These are phyloP conservation scores for Larimichthys polyactis DNA, from an alignment of 2,113 vertebrate genomes.

Conservation along the genomic window DNA sequence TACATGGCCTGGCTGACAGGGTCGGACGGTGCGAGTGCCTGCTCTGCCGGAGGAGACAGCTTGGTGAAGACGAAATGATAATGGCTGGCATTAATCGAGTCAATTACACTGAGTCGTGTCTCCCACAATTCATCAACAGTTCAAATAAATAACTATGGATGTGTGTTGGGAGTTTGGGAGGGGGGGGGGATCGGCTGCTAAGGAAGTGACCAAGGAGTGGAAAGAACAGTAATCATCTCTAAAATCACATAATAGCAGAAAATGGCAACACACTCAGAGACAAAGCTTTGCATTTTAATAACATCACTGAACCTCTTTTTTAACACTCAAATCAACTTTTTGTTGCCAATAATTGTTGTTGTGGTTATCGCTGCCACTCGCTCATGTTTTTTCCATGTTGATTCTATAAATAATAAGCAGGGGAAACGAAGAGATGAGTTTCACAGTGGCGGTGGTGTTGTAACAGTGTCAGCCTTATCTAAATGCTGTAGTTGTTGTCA, in stretches of 20 bases:
- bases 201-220: constrained; percentile 31
- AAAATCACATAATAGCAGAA: constrained; percentile 40
- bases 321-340: neutral
- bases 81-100: constrained; percentile 82
- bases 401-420: constrained; percentile 48
- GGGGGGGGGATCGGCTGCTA: constrained; percentile 33
- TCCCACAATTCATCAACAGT: constrained; percentile 72
- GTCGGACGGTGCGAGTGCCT: constrained; percentile 61
- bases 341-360: constrained; percentile 5
- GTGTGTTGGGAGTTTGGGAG: constrained; percentile 52
- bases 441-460: constrained; percentile 31
- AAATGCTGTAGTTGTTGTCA: constrained; percentile 77
- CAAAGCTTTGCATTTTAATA: constrained; percentile 11
- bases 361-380: neutral
- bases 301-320: neutral
- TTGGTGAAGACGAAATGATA: constrained; percentile 74
- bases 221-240: constrained; percentile 41
- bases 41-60: constrained; percentile 71
- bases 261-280: neutral
- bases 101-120: constrained; percentile 78
- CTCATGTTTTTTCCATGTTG: constrained; percentile 9
- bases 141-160: constrained; percentile 75
- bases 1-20: constrained; percentile 79
- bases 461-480: constrained; percentile 66
- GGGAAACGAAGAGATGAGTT: constrained; percentile 8